Percentiles rank a stretch among this genome's conserved stretches.
phyloP scores from a whole-genome alignment of 2,888 invertebrate species.

The Marronus borbonicus region DNA sequence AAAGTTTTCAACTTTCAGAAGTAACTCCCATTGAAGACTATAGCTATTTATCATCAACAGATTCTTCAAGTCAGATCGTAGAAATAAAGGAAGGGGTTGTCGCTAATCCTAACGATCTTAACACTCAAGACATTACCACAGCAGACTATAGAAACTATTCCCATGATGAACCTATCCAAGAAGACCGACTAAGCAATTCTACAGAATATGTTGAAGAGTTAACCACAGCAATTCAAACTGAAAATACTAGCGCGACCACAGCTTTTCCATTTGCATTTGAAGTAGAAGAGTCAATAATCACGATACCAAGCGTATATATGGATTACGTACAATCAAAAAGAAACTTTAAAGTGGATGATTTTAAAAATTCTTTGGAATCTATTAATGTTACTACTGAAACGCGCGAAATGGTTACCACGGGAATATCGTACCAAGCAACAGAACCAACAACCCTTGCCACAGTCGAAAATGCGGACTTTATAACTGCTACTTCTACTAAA shows the following conservation, averaged over 20 bases:
- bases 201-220: not conserved
- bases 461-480: too few relatives aligned
- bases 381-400: not conserved
- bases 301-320: constrained; percentile 10
- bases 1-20: not conserved
- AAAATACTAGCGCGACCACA: not conserved
- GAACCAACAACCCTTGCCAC: too few relatives aligned
- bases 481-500: too few relatives aligned
- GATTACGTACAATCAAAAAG: not conserved
- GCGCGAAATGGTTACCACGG: too few relatives aligned
- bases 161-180: not conserved
- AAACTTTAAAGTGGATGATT: not conserved
- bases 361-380: not conserved
- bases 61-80: not conserved
- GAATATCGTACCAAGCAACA: too few relatives aligned
- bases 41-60: not conserved
- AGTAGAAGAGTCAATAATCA: constrained; percentile 22
- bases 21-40: constrained; percentile 3
- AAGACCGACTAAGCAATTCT: not conserved
- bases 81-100: not conserved
- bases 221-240: not conserved
- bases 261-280: constrained; percentile 14
- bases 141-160: not conserved
- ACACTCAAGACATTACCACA: not conserved
- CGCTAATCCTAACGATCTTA: not conserved